Evolutionary conservation across 2,797 vertebrate genomes (phyloP).

Genomic region (Poeciliopsis presidionis): DNA sequence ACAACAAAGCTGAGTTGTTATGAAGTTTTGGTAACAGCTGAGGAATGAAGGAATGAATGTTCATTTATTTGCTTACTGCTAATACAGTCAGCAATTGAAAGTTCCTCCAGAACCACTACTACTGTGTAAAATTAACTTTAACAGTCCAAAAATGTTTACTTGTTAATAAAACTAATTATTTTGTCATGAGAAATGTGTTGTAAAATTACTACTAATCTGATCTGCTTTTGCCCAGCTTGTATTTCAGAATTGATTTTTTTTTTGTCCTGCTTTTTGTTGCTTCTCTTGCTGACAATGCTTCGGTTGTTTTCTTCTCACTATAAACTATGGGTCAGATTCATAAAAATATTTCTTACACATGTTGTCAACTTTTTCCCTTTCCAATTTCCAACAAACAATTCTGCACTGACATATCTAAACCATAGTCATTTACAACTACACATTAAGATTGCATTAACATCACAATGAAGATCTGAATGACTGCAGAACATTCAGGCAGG

Average conservation of each 20-base stretch:
- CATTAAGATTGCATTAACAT: background rate
- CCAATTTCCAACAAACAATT: background rate
- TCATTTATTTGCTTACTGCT: background rate
- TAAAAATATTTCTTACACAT: background rate
- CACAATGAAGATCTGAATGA: conserved; percentile 27
- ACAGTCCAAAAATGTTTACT: background rate
- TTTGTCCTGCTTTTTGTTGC: conserved; percentile 24
- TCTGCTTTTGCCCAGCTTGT: conserved; percentile 14
- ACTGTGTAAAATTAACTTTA: background rate
- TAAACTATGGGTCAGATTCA: background rate
- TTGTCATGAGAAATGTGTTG: background rate
- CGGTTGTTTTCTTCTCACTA: background rate
- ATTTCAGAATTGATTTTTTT: conserved; percentile 8
- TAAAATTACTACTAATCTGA: background rate
- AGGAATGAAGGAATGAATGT: background rate
- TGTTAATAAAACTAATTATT: background rate
- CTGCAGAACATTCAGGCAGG: background rate
- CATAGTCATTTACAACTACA: background rate
- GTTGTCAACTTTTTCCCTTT: background rate
- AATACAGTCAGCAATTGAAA: background rate
- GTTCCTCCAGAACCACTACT: background rate
- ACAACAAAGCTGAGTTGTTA: conserved; percentile 39
- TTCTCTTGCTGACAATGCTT: conserved; percentile 3
- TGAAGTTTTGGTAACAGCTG: conserved; percentile 11
- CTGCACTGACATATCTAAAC: background rate